These are phyloP conservation scores for Myoxocephalus aenaeus DNA, from an alignment of 2,797 vertebrate species.

Conservation along the genomic window DNA sequence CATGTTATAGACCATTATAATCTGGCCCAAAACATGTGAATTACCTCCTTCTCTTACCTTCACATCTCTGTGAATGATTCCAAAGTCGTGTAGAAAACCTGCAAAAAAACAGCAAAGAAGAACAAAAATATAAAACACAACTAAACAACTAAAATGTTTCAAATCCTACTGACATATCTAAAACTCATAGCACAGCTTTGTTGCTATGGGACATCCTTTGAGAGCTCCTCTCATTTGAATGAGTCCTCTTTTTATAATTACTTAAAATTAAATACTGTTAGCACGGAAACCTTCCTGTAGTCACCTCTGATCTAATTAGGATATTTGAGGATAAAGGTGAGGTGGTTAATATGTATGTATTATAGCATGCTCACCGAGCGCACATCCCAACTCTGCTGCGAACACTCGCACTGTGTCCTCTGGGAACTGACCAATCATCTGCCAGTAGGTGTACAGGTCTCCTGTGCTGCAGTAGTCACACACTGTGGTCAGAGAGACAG, in stretches of 20 bases:
- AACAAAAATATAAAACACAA: neutral
- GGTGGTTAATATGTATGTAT: neutral
- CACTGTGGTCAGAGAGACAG: constrained; percentile 78
- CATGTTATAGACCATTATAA: neutral
- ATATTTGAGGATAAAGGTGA: constrained; percentile 1
- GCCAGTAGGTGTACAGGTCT: constrained; percentile 92
- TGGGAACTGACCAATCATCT: constrained; percentile 81
- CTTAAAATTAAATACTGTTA: constrained; percentile 21
- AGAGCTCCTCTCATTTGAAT: constrained; percentile 41
- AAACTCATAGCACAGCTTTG: neutral
- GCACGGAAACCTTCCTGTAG: neutral
- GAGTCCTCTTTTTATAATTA: constrained; percentile 39
- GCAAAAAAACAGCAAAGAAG: constrained; percentile 11
- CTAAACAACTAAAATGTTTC: constrained; percentile 1
- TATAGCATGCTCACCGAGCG: constrained; percentile 86
- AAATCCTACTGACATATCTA: constrained; percentile 2
- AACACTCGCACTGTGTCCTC: constrained; percentile 89
- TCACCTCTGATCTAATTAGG: constrained; percentile 31
- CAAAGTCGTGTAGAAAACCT: constrained; percentile 96
- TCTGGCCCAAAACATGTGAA: neutral
- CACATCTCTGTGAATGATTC: constrained; percentile 94
- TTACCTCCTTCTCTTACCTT: constrained; percentile 83
- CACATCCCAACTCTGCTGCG: constrained; percentile 90
- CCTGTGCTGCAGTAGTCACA: constrained; percentile 92
- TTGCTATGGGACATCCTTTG: constrained; percentile 17